phyloP scores from a whole-genome alignment of 1,140 invertebrate species.

The Camponotus vicinus region DNA sequence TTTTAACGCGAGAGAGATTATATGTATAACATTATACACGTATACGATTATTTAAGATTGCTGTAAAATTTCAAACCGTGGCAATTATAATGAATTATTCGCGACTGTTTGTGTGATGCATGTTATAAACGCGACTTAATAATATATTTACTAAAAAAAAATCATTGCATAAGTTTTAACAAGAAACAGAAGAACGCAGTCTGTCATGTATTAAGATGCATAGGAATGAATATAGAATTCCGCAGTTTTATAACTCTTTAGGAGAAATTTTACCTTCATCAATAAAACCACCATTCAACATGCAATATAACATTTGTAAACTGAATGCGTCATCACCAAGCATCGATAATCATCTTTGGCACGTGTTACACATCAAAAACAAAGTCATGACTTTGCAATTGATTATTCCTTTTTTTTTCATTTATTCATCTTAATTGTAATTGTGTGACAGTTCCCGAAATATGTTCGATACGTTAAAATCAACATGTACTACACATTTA shows the following conservation, averaged over 20 bases:
- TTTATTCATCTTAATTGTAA: constrained; percentile 50
- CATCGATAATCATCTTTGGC: constrained; percentile 38
- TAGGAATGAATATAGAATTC: constrained; percentile 46
- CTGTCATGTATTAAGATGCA: constrained; percentile 41
- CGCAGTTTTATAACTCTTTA: constrained; percentile 29
- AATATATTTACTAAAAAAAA: constrained; percentile 34
- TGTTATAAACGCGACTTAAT: constrained; percentile 33
- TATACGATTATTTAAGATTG: constrained; percentile 9
- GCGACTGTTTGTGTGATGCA: constrained; percentile 50
- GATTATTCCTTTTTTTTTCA: constrained; percentile 17
- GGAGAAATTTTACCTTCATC: constrained; percentile 24
- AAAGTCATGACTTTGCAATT: constrained; percentile 46
- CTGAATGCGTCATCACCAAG: constrained; percentile 39
- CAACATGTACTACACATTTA: constrained; percentile 37
- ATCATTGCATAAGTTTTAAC: constrained; percentile 5
- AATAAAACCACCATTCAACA: constrained; percentile 43
- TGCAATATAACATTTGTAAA: constrained; percentile 48
- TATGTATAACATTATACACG: constrained; percentile 1
- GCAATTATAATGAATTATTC: constrained; percentile 23
- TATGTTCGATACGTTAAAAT: constrained; percentile 38
- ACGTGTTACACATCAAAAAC: constrained; percentile 48
- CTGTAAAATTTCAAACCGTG: background rate
- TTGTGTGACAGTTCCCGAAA: constrained; percentile 42
- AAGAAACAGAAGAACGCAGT: constrained; percentile 37
- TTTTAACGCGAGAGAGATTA: background rate